A percentile compares a stretch with the other conserved stretches of the same genome.
phyloP scores from a whole-genome alignment of 2,113 vertebrate genomes.

The Zootoca vivipara region DNA sequence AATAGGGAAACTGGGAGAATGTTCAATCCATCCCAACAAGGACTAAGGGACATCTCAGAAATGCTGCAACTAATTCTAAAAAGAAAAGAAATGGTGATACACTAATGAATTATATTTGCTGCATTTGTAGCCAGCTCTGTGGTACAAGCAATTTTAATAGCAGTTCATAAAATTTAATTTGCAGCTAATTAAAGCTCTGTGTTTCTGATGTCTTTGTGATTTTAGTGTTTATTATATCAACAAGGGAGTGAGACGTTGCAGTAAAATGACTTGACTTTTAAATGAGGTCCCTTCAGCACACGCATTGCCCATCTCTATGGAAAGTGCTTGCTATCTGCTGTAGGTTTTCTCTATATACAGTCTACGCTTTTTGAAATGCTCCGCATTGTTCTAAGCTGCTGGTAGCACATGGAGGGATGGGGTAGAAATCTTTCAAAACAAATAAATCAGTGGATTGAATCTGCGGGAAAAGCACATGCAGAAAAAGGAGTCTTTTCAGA shows the following conservation, averaged over 20 bases:
- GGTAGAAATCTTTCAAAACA: background rate
- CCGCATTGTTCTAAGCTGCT: background rate
- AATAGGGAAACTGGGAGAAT: background rate
- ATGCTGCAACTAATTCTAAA: background rate
- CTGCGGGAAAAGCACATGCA: background rate
- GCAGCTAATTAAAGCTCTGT: slow-evolving; percentile 61
- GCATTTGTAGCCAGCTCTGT: slow-evolving; percentile 38
- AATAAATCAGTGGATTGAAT: background rate
- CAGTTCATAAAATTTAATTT: slow-evolving; percentile 68
- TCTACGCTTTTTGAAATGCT: background rate
- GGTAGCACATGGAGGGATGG: background rate
- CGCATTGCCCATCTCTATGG: background rate
- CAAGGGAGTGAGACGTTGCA: background rate
- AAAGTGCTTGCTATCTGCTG: background rate
- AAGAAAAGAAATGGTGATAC: slow-evolving; percentile 42
- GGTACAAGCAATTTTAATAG: slow-evolving; percentile 48
- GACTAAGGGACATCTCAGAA: background rate
- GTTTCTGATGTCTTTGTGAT: slow-evolving; percentile 55
- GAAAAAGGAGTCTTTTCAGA: background rate
- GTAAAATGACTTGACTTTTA: background rate
- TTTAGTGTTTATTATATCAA: slow-evolving; percentile 16
- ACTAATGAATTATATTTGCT: slow-evolving; percentile 30
- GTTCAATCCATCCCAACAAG: background rate
- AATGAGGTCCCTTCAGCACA: background rate
- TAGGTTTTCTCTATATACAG: background rate